Base-by-base conservation (phyloP, 2,113 vertebrate genomes). In the Plestiodon gilberti region DNA sequence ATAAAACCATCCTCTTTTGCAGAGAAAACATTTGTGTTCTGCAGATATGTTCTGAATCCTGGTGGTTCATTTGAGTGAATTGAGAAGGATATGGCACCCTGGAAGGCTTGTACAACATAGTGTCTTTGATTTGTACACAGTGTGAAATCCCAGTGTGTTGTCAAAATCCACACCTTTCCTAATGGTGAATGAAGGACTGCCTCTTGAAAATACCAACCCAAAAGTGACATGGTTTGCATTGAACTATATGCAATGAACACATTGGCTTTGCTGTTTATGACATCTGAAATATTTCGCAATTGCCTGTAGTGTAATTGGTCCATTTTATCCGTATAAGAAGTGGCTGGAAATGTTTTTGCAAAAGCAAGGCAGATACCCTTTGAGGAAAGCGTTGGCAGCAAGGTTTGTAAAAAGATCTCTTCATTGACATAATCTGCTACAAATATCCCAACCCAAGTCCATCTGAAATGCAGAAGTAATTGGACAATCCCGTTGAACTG, bases 21-120 rank as follows among this genome's bases (percentile, higher is more conserved):
- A 3, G 77, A 8, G 15, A 35, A 69, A 61, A 69, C 67, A 13
- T 67, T 85, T 6, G 78, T 30, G 33, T 18, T n/a, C 38, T 23
- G 22, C 6, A 90, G 55, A 70, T 88, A 88, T 4, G 17, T 20
- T 17, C 14, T 62, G 74, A 90, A 87, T 38, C 40, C 73, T n/a
- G 71, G 55, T 8, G 81, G 61, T 1, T 87, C 70, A 7, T 17
- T 69, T 4, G 85, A 81, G 6, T 62, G 57, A 4, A 43, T 38
- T 0, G 84, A 74, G 78, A 90, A 85, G 18, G 35, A 75, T 22
- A 88, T 30, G 33, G 65, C 48, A 40, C 84, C 84, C 6, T 28
- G 11, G 33, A 85, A 90, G 65, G 5, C 10, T 17, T 69, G 6
- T 0, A 70, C 28, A 18, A 57, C 3, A 5, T 55, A 6, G 1